Conservation (phyloP, 2,888 invertebrate species). For the Sphaerophoria rueppellii region DNA sequence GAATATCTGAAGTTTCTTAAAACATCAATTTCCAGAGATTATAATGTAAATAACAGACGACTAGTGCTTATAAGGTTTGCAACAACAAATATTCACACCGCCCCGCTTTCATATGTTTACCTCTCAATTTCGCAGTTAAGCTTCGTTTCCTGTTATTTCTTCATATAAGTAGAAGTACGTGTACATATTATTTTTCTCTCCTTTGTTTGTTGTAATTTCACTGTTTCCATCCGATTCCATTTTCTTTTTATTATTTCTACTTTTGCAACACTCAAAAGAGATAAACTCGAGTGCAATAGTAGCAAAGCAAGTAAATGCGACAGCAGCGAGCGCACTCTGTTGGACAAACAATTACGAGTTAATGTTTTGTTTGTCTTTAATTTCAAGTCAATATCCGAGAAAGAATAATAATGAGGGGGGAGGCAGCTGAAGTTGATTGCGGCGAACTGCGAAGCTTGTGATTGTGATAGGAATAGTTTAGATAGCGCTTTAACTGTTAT, state of each 20-base stretch:
- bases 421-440: conserved; percentile 20
- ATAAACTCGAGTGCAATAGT: conserved; percentile 53
- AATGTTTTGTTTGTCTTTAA: conserved; percentile 68
- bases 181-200: not conserved
- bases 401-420: not conserved
- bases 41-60: too few species aligned
- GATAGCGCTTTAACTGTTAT: not conserved
- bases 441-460: not conserved
- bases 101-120: not conserved
- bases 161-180: not conserved
- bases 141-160: conserved; percentile 26
- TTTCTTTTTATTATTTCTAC: conserved; percentile 10
- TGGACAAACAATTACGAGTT: conserved; percentile 69
- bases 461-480: conserved; percentile 16
- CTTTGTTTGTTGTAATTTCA: conserved; percentile 9
- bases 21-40: too few species aligned
- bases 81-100: not conserved
- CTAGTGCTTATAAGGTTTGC: too few species aligned
- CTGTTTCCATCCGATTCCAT: conserved; percentile 49
- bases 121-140: conserved; percentile 28
- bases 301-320: conserved; percentile 28
- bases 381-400: conserved; percentile 63
- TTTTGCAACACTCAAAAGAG: conserved; percentile 28
- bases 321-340: conserved; percentile 59
- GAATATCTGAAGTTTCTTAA: too few species aligned